Evolutionary conservation across 2,797 vertebrate genomes (phyloP).

Genomic region (Pyrocephalus nanus): DNA sequence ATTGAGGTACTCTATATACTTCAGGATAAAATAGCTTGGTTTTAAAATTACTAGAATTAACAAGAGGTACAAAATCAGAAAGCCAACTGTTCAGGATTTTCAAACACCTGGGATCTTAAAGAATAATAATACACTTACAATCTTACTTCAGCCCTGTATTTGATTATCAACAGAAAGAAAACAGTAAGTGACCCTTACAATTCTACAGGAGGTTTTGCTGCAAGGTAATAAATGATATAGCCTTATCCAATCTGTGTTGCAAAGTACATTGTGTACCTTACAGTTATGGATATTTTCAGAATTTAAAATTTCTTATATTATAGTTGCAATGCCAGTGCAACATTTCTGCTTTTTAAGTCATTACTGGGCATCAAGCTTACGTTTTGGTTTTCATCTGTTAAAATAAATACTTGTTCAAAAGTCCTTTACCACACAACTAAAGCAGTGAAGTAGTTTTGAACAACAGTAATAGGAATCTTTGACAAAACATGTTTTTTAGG

Average conservation of each 20-base stretch:
- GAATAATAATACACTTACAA: not conserved
- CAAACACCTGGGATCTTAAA: rapidly evolving
- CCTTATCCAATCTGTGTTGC: not conserved
- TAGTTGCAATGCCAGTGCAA: not conserved
- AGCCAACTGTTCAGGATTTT: not conserved
- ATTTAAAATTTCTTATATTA: not conserved
- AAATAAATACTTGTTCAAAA: not conserved
- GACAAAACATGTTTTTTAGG: not conserved
- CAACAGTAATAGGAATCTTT: not conserved
- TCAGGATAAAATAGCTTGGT: not conserved
- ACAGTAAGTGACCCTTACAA: not conserved
- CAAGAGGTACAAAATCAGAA: not conserved
- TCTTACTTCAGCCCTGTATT: not conserved
- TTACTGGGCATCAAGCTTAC: not conserved
- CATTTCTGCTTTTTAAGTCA: not conserved
- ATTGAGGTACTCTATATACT: not conserved
- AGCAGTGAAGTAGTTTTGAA: not conserved
- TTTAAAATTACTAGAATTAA: not conserved
- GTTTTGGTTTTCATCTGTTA: not conserved
- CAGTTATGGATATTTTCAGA: not conserved
- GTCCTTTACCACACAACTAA: not conserved
- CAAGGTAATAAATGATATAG: not conserved
- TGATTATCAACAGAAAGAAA: not conserved
- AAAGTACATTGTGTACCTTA: not conserved
- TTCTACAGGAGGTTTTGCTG: not conserved